These are phyloP conservation scores for Rhinolophus ferrumequinum DNA, from an alignment of 2,113 vertebrate species.

Conservation along the genomic window DNA sequence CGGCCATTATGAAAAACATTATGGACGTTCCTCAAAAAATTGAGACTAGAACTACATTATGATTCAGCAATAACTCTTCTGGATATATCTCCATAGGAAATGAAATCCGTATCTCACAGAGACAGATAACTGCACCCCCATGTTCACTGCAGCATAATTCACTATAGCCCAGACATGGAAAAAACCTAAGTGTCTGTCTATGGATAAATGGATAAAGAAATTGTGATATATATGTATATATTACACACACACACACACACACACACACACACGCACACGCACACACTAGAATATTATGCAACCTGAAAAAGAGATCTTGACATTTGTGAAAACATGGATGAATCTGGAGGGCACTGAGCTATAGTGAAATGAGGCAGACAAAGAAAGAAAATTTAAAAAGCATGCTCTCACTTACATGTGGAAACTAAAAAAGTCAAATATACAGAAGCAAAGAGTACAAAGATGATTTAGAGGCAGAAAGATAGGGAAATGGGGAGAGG, in stretches of 20 bases:
- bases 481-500: background rate
- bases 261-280: background rate
- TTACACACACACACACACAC: no score
- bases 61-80: background rate
- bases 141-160: background rate
- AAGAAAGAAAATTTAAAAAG: background rate
- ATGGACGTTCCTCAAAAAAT: background rate
- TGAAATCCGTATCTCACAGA: background rate
- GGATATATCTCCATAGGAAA: background rate
- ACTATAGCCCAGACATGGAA: background rate
- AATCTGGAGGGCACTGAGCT: background rate
- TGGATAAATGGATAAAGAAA: background rate
- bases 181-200: background rate
- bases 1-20: background rate
- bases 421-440: background rate
- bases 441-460: background rate
- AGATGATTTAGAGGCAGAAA: background rate
- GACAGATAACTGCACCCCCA: background rate
- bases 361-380: background rate
- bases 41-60: background rate
- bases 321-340: background rate
- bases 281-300: background rate
- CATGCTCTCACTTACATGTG: background rate
- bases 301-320: background rate
- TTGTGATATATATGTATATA: background rate